These are phyloP conservation scores for Prolemur simus DNA, from an alignment of 2,113 vertebrate species.

Conservation along the genomic window DNA sequence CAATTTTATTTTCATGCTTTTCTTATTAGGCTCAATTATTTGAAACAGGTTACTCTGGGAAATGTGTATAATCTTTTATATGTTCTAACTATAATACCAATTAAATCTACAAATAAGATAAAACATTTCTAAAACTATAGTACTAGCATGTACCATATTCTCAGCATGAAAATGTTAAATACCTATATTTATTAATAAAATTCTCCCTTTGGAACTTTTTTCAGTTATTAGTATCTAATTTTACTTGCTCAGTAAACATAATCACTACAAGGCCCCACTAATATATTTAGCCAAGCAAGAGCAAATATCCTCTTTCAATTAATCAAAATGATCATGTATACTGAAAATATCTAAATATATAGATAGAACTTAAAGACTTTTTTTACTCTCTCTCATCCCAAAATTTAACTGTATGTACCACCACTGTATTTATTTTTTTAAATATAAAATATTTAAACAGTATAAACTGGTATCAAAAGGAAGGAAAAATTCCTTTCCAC, in stretches of 20 bases:
- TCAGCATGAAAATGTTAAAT: conserved; percentile 14
- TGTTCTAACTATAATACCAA: conserved; percentile 20
- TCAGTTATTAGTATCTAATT: neutral
- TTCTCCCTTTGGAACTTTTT: neutral
- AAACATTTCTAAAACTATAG: conserved; percentile 20
- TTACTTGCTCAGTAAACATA: conserved; percentile 3
- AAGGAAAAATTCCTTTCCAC: neutral
- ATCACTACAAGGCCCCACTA: neutral
- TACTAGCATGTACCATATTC: neutral
- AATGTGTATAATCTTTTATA: neutral
- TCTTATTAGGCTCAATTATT: conserved; percentile 7
- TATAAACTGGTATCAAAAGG: neutral
- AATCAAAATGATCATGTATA: neutral
- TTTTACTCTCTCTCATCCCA: neutral
- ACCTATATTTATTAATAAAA: neutral
- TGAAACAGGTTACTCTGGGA: neutral
- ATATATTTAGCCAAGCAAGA: neutral
- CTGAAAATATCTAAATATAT: neutral
- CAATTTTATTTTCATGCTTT: conserved; percentile 19
- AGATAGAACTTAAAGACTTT: neutral
- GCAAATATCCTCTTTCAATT: conserved; percentile 6
- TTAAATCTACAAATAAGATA: neutral
- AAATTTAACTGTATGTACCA: neutral
- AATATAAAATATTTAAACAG: neutral
- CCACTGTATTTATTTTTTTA: neutral